phyloP scores from a whole-genome alignment of 1,140 invertebrate genomes.

The Forficula auricularia region DNA sequence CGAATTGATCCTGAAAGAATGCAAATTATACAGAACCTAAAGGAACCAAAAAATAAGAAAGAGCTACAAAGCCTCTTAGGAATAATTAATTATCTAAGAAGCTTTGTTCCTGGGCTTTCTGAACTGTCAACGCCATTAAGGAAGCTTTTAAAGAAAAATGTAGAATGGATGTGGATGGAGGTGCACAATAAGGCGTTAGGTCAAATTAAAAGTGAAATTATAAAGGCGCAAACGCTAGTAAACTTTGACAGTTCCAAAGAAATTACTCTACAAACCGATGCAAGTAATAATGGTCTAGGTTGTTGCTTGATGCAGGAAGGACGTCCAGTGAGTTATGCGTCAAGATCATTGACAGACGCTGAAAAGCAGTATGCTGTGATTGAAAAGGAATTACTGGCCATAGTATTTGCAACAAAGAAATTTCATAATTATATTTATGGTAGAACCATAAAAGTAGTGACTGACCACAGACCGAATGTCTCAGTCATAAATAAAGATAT shows the following conservation, averaged over 20 bases:
- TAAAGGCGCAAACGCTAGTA: too few relatives aligned
- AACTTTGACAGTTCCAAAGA: conserved; percentile 16
- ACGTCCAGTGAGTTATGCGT: conserved; percentile 23
- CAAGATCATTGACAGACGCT: conserved; percentile 13
- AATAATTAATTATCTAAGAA: conserved; percentile 20
- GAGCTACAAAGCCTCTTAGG: conserved; percentile 20
- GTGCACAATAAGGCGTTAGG: too few relatives aligned
- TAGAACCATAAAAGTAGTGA: conserved; percentile 10
- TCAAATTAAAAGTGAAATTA: too few relatives aligned
- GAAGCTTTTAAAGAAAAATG: too few relatives aligned
- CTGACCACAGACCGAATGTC: conserved; percentile 16
- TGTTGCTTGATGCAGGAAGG: conserved; percentile 14
- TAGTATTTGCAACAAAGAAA: conserved; percentile 15
- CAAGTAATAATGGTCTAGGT: conserved; percentile 11
- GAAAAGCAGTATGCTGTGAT: conserved; percentile 17
- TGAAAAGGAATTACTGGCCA: conserved; percentile 14
- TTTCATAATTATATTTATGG: conserved; percentile 18
- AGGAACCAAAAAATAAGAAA: conserved; percentile 11
- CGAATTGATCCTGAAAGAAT: conserved; percentile 19
- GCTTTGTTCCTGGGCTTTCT: conserved; percentile 18
- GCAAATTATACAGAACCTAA: conserved; percentile 17
- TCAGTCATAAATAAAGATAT: conserved; percentile 23
- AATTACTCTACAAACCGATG: conserved; percentile 12
- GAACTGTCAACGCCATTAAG: too few relatives aligned
- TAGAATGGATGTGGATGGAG: too few relatives aligned